Evolutionary conservation across 2,888 invertebrate species (phyloP).

Genomic region (Idaea dimidiata): DNA sequence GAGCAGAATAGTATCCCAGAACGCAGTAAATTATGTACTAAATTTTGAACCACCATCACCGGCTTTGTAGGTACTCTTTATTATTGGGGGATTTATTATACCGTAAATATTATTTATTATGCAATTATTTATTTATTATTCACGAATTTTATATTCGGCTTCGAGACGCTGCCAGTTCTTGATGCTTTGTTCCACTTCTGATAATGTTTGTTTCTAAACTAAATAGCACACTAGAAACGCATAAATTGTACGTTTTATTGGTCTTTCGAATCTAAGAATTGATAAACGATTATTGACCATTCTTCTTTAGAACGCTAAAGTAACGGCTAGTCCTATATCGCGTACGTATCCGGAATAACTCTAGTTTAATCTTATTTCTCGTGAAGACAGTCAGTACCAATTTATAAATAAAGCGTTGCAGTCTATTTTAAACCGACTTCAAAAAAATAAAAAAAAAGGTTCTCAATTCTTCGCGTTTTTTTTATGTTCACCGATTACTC

Average conservation of each 20-base stretch:
- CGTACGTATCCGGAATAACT: neutral
- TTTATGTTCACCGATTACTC: no score
- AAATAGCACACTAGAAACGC: neutral
- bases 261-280: neutral
- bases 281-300: neutral
- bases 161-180: neutral
- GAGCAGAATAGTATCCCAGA: no score
- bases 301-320: neutral
- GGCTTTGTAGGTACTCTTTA: neutral
- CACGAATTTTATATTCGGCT: neutral
- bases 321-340: neutral
- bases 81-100: no score
- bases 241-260: neutral
- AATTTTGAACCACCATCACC: no score
- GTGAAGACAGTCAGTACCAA: neutral
- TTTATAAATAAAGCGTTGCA: neutral
- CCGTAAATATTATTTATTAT: no score
- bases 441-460: no score
- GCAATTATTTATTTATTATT: no score
- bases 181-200: neutral
- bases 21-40: no score
- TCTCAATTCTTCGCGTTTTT: no score
- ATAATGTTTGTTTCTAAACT: neutral
- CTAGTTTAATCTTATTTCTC: neutral
- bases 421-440: neutral